Percentiles rank a stretch among this genome's conserved stretches.
Evolutionary conservation across 2,888 invertebrate genomes (phyloP).

Genomic region (Timema cristinae): DNA sequence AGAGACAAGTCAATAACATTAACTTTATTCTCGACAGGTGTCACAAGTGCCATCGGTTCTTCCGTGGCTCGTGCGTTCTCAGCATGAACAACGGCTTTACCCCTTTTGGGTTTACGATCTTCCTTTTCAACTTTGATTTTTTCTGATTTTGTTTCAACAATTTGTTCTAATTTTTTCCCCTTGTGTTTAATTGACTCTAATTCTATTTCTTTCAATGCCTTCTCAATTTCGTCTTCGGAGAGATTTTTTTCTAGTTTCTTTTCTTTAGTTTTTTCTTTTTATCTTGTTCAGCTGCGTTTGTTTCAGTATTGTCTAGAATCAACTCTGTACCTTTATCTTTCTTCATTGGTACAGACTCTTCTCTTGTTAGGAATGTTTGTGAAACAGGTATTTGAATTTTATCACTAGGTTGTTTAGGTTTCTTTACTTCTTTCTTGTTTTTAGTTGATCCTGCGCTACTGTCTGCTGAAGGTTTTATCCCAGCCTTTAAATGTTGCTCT

Average conservation of each 20-base stretch:
- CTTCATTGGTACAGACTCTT: background rate
- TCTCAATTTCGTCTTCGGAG: conserved; percentile 47
- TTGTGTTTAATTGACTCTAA: conserved; percentile 20
- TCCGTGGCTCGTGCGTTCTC: conserved; percentile 11
- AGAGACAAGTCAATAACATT: background rate
- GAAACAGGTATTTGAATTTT: conserved; percentile 22
- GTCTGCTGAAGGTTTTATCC: conserved; percentile 8
- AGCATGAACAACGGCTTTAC: background rate
- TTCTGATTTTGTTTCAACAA: conserved; percentile 14
- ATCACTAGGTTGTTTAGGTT: conserved; percentile 7
- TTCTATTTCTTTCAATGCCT: conserved; percentile 47
- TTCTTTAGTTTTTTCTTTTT: conserved; percentile 23
- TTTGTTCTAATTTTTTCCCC: conserved; percentile 17
- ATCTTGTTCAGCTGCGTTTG: conserved; percentile 26
- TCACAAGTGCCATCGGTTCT: conserved; percentile 5
- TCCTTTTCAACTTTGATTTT: conserved; percentile 7
- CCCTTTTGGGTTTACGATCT: conserved; percentile 13
- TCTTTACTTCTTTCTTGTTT: conserved; percentile 17
- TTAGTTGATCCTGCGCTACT: conserved; percentile 16
- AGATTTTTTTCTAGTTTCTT: conserved; percentile 11
- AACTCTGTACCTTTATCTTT: background rate
- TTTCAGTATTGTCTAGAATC: background rate
- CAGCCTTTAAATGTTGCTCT: conserved; percentile 17
- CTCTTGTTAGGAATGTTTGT: conserved; percentile 20
- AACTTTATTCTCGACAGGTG: conserved; percentile 1